These are phyloP conservation scores for Perccottus glenii DNA, from an alignment of 2,113 vertebrate species.

Conservation along the genomic window DNA sequence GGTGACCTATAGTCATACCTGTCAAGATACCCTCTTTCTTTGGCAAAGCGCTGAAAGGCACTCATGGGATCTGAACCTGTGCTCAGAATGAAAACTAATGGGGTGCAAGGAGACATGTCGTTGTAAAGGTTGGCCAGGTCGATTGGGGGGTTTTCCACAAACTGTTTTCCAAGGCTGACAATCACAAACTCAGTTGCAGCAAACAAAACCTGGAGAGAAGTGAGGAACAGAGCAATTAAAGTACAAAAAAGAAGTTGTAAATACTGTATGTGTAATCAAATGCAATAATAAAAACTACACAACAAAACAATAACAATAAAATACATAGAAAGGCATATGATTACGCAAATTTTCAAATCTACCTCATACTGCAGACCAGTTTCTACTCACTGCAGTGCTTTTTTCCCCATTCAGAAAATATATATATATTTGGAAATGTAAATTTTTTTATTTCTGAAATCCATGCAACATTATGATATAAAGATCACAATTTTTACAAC, in stretches of 20 bases:
- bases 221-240: too few species aligned
- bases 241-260: not conserved
- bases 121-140: constrained; percentile 83
- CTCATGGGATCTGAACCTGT: constrained; percentile 87
- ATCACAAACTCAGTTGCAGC: constrained; percentile 84
- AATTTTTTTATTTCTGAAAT: too few species aligned
- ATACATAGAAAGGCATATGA: too few species aligned
- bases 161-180: constrained; percentile 79
- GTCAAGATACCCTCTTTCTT: constrained; percentile 80
- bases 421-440: too few species aligned
- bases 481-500: too few species aligned
- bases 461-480: too few species aligned
- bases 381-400: too few species aligned
- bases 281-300: too few species aligned
- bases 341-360: too few species aligned
- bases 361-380: too few species aligned
- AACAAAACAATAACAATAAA: too few species aligned
- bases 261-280: not conserved
- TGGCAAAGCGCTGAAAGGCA: constrained; percentile 85
- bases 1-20: constrained; percentile 57
- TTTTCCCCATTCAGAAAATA: too few species aligned
- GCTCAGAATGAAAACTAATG: constrained; percentile 85
- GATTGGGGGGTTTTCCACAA: constrained; percentile 83
- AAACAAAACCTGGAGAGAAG: constrained; percentile 76
- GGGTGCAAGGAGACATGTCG: constrained; percentile 80